Percentiles rank a stretch among this genome's conserved stretches.
Evolutionary conservation across 64 coral and sea anemone species (phyloP).

Genomic region (Orbicella faveolata): DNA sequence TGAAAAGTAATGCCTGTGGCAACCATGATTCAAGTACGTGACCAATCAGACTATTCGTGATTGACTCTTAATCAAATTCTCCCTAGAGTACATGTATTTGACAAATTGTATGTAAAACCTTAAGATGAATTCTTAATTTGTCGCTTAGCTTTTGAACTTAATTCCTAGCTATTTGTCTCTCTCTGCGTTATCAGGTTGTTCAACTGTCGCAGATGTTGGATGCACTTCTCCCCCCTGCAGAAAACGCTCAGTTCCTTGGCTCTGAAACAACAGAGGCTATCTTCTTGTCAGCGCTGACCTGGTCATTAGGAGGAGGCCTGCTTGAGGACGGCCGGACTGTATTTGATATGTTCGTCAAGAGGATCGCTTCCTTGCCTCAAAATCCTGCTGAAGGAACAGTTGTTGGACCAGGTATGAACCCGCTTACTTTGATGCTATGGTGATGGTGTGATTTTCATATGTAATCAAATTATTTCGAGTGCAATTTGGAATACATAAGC

Average conservation of each 20-base stretch:
- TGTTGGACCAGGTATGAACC: slow-evolving; percentile 81
- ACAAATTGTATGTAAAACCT: too few relatives aligned
- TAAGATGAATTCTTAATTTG: too few relatives aligned
- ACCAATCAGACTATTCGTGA: too few relatives aligned
- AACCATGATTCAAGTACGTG: too few relatives aligned
- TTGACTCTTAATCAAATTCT: too few relatives aligned
- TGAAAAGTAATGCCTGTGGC: too few relatives aligned
- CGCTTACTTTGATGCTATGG: background rate
- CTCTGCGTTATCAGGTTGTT: slow-evolving; percentile 60
- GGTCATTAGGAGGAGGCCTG: slow-evolving; percentile 87
- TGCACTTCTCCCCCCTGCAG: slow-evolving; percentile 75
- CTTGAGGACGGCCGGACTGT: slow-evolving; percentile 84
- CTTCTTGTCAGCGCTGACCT: slow-evolving; percentile 83
- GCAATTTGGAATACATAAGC: too few relatives aligned
- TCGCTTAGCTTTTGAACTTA: too few relatives aligned
- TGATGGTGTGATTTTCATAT: too few relatives aligned
- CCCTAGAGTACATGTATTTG: too few relatives aligned
- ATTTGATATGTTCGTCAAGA: slow-evolving; percentile 86
- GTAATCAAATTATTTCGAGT: too few relatives aligned
- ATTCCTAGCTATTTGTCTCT: too few relatives aligned
- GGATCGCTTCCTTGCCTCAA: slow-evolving; percentile 78
- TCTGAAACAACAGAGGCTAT: slow-evolving; percentile 87
- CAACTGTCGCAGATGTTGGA: slow-evolving; percentile 97
- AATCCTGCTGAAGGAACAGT: slow-evolving; percentile 87
- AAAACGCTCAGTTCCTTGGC: slow-evolving; percentile 65